A percentile compares a stretch with the other conserved stretches of the same genome.
Evolutionary conservation across 2,888 invertebrate genomes (phyloP).

Genomic region (Dione vanillae): DNA sequence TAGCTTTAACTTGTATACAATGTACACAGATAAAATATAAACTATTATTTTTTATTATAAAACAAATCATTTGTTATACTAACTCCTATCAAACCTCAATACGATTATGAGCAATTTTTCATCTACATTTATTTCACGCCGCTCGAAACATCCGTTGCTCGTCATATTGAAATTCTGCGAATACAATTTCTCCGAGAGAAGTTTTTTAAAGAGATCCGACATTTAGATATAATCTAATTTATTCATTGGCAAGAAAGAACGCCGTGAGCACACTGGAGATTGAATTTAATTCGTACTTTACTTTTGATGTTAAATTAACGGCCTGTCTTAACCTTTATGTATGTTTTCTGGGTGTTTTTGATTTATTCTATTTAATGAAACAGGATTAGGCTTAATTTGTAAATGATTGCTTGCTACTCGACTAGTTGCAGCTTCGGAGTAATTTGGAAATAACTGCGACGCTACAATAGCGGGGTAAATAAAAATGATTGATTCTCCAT

Average conservation of each 20-base stretch:
- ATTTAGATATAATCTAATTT: constrained; percentile 81
- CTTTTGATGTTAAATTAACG: constrained; percentile 71
- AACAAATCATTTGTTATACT: neutral
- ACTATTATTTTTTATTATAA: too few relatives aligned
- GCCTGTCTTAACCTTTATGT: constrained; percentile 46
- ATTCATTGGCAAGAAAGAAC: constrained; percentile 77
- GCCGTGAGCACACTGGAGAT: constrained; percentile 67
- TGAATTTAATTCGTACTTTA: constrained; percentile 69
- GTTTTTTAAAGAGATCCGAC: constrained; percentile 77
- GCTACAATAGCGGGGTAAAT: too few relatives aligned
- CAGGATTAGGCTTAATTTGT: too few relatives aligned
- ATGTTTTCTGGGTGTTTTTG: constrained; percentile 6
- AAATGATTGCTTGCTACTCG: neutral
- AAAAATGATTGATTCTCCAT: too few relatives aligned
- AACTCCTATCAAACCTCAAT: neutral
- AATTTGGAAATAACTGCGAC: too few relatives aligned
- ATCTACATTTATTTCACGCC: constrained; percentile 16
- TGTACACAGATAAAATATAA: too few relatives aligned
- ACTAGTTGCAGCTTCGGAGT: too few relatives aligned
- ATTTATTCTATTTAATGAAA: too few relatives aligned
- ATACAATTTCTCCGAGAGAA: constrained; percentile 65
- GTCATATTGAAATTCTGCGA: constrained; percentile 47
- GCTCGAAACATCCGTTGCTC: constrained; percentile 27
- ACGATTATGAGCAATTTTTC: neutral
- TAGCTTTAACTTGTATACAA: too few relatives aligned